Evolutionary conservation across 1,140 invertebrate genomes (phyloP), one percentile per base, ranked within the genome.

Genomic region (Delia radicum): DNA sequence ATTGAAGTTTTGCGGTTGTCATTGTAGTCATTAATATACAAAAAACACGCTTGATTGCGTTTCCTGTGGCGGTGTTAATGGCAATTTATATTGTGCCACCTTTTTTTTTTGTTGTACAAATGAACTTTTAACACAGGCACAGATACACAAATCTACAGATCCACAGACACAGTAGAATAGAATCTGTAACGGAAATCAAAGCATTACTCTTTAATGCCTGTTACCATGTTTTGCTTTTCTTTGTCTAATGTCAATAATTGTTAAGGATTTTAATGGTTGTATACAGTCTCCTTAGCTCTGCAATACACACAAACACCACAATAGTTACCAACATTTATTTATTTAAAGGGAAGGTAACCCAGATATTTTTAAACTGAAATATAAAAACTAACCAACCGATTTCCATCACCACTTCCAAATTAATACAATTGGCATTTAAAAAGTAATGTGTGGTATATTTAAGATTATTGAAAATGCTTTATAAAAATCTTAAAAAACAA

Each of bases 11-110:
- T 69, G 65, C 65, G 65, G 65, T 69, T 69, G 65, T 69, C 65
- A 69, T 69, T 69, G 65, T 69, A 33, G 65, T 69, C 65, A 69
- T 69, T 69, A 69, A 69, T 31, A 69, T 69, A 33, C 15, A 69
- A 69, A 69, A 69, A 69, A 69, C 65, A 69, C 65, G 65, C 65
- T 69, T 69, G 65, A 69, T 69, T 69, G 65, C 33, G 65, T 69
- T 69, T 69, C 65, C 65, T 69, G 65, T 69, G 65, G 65, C 65
- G 29, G 65, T 37, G 65, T 69, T 69, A 69, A 69, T 69, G 65
- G 27, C 29, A 69, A 33, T n/a, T 18, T 69, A 21, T 21, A 69
- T 29, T 29, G 33, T 69, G 18, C 65, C 29, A 69, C 10, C 29
- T 42, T 15, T 2, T 55, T 24, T 2, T 21, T 18, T 18, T 0